A percentile compares a stretch with the other conserved stretches of the same genome.
Conservation (phyloP, 2,888 invertebrate genomes). For the Meliscaeva auricollis region DNA sequence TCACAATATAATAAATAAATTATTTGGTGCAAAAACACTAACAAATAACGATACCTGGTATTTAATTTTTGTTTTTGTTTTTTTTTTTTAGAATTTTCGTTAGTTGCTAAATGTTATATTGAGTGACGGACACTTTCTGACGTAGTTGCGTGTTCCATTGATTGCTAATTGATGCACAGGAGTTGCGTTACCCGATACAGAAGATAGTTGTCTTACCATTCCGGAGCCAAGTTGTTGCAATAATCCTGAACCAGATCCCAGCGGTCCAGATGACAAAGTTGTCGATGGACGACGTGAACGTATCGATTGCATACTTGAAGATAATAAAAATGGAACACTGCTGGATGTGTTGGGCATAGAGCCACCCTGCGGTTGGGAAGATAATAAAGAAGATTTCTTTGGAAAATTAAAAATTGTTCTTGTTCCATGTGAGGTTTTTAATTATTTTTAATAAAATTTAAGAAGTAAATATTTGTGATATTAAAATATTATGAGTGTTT, state of each 20-base stretch:
- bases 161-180: constrained; percentile 85
- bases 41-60: constrained; percentile 69
- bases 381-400: constrained; percentile 85
- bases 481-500: too few species aligned
- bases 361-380: constrained; percentile 88
- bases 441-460: neutral
- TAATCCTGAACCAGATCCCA: constrained; percentile 89
- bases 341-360: constrained; percentile 96
- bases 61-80: neutral
- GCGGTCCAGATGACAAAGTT: constrained; percentile 87
- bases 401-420: constrained; percentile 80
- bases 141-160: constrained; percentile 86
- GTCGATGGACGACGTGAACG: constrained; percentile 90
- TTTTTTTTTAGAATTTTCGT: constrained; percentile 73
- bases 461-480: too few species aligned
- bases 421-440: constrained; percentile 51
- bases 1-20: constrained; percentile 23
- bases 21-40: constrained; percentile 20
- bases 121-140: constrained; percentile 91
- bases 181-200: constrained; percentile 88
- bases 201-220: constrained; percentile 94
- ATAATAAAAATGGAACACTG: constrained; percentile 93
- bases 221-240: constrained; percentile 95
- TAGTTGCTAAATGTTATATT: constrained; percentile 89
- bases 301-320: constrained; percentile 91